These are phyloP conservation scores for Lamprologus lemairii DNA, from an alignment of 2,113 vertebrate species.

Conservation along the genomic window DNA sequence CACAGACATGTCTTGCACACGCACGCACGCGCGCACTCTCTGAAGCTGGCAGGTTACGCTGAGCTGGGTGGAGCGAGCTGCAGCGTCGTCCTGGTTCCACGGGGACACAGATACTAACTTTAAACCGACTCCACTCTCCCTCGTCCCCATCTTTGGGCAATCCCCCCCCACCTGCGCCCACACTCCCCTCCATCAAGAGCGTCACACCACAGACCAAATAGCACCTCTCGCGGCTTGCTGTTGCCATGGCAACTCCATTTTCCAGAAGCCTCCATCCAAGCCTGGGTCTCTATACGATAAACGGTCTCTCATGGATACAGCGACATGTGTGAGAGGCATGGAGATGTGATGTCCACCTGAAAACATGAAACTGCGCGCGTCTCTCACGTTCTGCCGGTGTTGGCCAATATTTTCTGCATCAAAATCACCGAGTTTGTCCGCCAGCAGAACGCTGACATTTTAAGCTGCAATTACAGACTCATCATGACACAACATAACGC, in stretches of 20 bases:
- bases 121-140: neutral
- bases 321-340: neutral
- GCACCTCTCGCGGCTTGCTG: constrained; percentile 65
- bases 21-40: neutral
- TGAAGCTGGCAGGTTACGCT: neutral
- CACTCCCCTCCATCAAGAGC: constrained; percentile 28
- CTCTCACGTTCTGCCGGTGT: neutral
- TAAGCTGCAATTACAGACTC: neutral
- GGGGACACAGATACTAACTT: constrained; percentile 11
- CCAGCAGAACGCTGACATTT: neutral
- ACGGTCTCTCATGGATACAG: constrained; percentile 48
- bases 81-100: neutral
- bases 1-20: neutral
- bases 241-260: constrained; percentile 75
- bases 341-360: constrained; percentile 13
- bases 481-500: neutral
- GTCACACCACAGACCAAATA: constrained; percentile 54
- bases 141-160: constrained; percentile 36
- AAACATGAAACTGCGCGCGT: neutral
- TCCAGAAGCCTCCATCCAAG: constrained; percentile 60
- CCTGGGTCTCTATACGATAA: constrained; percentile 54
- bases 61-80: constrained; percentile 1
- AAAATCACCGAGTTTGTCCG: neutral
- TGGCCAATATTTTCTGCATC: neutral
- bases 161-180: neutral